Conservation (phyloP, 2,113 vertebrate genomes). For the Okapia johnstoni region DNA sequence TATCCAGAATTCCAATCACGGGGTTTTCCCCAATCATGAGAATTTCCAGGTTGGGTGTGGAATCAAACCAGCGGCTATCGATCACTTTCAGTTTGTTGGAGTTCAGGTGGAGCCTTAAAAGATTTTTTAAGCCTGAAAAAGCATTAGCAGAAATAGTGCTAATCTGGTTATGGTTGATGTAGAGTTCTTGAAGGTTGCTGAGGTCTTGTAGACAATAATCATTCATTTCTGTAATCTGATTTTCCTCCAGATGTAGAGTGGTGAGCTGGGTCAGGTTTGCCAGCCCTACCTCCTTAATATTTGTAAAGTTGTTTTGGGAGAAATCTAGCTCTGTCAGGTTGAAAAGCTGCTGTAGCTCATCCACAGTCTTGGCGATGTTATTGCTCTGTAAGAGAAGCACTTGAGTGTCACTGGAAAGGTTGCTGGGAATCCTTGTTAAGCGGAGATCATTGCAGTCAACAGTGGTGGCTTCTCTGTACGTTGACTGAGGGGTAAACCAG, state of each 20-base stretch:
- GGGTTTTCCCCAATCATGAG: constrained; percentile 99
- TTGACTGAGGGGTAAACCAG: constrained; percentile 99
- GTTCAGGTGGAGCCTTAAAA: constrained; percentile 96
- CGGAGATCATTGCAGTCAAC: constrained; percentile 99
- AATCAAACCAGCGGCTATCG: constrained; percentile 95
- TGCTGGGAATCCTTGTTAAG: constrained; percentile 93
- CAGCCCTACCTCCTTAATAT: constrained; percentile 92
- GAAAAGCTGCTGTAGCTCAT: constrained; percentile 93
- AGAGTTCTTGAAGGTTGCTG: constrained; percentile 95
- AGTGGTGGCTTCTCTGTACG: constrained; percentile 96
- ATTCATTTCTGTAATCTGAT: constrained; percentile 94
- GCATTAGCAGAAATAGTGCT: constrained; percentile 93
- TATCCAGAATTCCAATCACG: constrained; percentile 92
- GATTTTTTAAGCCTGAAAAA: constrained; percentile 91
- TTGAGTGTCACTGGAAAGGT: constrained; percentile 96
- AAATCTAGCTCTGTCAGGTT: constrained; percentile 97
- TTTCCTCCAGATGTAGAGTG: constrained; percentile 97
- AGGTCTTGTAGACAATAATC: constrained; percentile 95
- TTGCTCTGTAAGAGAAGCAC: constrained; percentile 98
- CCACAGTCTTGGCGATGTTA: constrained; percentile 92
- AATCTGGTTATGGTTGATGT: constrained; percentile 99
- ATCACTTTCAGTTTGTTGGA: constrained; percentile 95
- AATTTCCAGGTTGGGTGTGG: constrained; percentile 96
- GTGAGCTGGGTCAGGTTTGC: constrained; percentile 95
- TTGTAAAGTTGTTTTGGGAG: constrained; percentile 98